Evolutionary conservation across 2,113 vertebrate genomes (phyloP).

Genomic region (Hassar affinis): DNA sequence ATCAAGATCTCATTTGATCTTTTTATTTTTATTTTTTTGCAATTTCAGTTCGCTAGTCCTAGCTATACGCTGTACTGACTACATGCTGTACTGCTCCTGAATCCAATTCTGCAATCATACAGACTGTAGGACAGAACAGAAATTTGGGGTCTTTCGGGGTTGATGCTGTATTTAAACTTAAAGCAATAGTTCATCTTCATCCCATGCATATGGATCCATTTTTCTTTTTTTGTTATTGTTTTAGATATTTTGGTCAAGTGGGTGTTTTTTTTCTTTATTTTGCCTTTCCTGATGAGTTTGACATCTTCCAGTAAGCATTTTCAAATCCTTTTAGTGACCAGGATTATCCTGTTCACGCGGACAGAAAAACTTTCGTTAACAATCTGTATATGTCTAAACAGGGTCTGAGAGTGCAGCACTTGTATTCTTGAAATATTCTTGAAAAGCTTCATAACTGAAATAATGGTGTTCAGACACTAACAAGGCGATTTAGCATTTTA

Average conservation of each 20-base stretch:
- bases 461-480: conserved; percentile 54
- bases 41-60: not conserved
- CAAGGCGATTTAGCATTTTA: conserved; percentile 50
- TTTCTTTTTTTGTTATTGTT: not conserved
- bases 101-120: not conserved
- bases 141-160: not conserved
- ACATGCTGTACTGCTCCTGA: not conserved
- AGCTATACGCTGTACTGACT: not conserved
- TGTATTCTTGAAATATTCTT: not conserved
- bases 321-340: not conserved
- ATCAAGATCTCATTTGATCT: not conserved
- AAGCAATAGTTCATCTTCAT: not conserved
- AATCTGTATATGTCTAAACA: not conserved
- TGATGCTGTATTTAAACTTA: not conserved
- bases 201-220: not conserved
- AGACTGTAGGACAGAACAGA: not conserved
- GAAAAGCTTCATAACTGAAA: not conserved
- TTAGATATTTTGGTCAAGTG: not conserved
- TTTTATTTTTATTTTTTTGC: not conserved
- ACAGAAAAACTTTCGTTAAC: not conserved
- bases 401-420: not conserved
- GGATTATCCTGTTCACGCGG: not conserved
- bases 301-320: not conserved
- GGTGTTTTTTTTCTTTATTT: not conserved
- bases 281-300: not conserved